Conservation (phyloP, 2,113 vertebrate genomes). For the Bagarius yarrelli region DNA sequence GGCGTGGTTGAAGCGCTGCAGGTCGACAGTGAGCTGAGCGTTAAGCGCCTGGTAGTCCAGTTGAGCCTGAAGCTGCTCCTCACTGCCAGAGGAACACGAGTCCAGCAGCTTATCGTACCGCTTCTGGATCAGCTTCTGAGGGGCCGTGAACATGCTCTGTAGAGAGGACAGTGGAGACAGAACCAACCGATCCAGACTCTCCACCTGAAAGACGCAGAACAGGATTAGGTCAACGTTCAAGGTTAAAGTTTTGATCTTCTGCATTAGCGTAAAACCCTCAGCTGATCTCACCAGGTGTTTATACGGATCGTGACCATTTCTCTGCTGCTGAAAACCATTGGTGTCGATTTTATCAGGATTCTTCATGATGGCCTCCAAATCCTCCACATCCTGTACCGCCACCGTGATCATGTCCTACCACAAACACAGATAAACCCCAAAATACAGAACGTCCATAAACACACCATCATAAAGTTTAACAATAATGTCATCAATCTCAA, state of each 20-base stretch:
- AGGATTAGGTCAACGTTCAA: neutral
- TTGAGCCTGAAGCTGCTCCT: constrained; percentile 77
- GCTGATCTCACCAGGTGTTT: constrained; percentile 81
- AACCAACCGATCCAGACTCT: constrained; percentile 76
- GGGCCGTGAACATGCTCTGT: constrained; percentile 84
- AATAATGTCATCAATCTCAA: too few species aligned
- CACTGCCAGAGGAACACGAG: constrained; percentile 75
- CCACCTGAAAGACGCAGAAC: constrained; percentile 10
- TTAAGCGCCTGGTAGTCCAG: constrained; percentile 93
- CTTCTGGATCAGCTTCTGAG: constrained; percentile 97
- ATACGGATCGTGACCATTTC: constrained; percentile 67
- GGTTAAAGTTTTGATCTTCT: neutral
- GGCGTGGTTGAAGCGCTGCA: constrained; percentile 85
- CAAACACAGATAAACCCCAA: neutral
- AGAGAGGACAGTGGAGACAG: constrained; percentile 80
- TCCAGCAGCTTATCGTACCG: constrained; percentile 95
- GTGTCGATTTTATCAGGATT: constrained; percentile 66
- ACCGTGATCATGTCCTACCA: constrained; percentile 80
- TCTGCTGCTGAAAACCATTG: constrained; percentile 51
- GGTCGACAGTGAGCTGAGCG: constrained; percentile 87
- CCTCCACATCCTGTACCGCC: constrained; percentile 70
- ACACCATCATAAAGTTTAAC: too few species aligned
- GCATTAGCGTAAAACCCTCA: neutral
- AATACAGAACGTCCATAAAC: too few species aligned
- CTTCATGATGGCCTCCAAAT: constrained; percentile 77